Evolutionary conservation across 2,888 invertebrate species (phyloP).

Genomic region (Schizotus pectinicornis): DNA sequence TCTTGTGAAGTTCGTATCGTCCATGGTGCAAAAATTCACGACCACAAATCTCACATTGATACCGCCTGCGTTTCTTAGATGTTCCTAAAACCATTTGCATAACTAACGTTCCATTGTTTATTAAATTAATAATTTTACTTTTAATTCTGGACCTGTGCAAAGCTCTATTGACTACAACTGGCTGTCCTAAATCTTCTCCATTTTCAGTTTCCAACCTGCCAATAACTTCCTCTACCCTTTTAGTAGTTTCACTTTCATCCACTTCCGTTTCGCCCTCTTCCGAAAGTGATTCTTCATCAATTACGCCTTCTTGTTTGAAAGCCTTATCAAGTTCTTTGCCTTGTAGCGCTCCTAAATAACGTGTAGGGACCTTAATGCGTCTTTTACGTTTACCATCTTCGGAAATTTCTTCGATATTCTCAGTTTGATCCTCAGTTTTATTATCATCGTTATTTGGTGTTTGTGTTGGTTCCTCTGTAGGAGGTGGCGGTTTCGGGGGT

Average conservation of each 20-base stretch:
- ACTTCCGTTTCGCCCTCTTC: conserved; percentile 40
- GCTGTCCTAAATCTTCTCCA: conserved; percentile 66
- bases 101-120: neutral
- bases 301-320: conserved; percentile 74
- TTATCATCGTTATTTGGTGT: no score
- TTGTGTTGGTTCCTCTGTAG: neutral
- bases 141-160: conserved; percentile 21
- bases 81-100: neutral
- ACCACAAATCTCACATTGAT: conserved; percentile 62
- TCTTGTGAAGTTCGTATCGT: conserved; percentile 62
- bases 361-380: conserved; percentile 69
- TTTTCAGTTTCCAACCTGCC: conserved; percentile 70
- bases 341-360: conserved; percentile 64
- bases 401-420: conserved; percentile 48
- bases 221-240: conserved; percentile 62
- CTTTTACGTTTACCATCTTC: conserved; percentile 66
- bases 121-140: conserved; percentile 1
- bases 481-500: conserved; percentile 64
- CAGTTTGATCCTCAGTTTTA: conserved; percentile 36
- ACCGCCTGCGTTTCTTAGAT: conserved; percentile 53
- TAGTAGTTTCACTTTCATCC: conserved; percentile 30
- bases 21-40: conserved; percentile 62
- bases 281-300: conserved; percentile 58
- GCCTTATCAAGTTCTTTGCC: conserved; percentile 78
- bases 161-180: conserved; percentile 64